Conservation (phyloP, 2,888 invertebrate genomes). For the Thymelicus sylvestris region DNA sequence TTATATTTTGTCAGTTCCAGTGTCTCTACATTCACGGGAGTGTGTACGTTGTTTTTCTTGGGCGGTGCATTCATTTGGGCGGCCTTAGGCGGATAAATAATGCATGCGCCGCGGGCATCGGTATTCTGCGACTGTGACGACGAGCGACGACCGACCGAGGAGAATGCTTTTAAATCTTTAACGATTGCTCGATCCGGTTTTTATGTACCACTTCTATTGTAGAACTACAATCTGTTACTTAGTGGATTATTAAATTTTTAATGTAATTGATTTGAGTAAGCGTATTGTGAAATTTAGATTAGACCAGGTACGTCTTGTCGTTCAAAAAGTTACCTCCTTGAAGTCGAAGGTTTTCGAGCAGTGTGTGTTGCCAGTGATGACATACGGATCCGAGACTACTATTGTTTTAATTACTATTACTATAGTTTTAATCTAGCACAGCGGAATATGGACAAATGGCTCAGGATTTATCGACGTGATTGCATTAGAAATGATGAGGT, state of each 20-base stretch:
- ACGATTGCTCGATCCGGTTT: slow-evolving; percentile 29
- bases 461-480: too few relatives aligned
- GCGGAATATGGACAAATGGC: too few relatives aligned
- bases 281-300: too few relatives aligned
- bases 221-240: neutral
- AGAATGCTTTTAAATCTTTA: slow-evolving; percentile 33
- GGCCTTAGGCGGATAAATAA: slow-evolving; percentile 80
- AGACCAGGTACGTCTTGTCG: too few relatives aligned
- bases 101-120: slow-evolving; percentile 76
- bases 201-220: neutral
- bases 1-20: slow-evolving; percentile 16
- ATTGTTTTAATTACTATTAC: too few relatives aligned
- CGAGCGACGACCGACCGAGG: slow-evolving; percentile 36
- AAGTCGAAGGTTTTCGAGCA: too few relatives aligned
- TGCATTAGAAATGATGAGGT: too few relatives aligned
- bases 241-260: neutral
- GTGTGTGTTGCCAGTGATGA: too few relatives aligned
- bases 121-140: slow-evolving; percentile 68
- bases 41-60: slow-evolving; percentile 67
- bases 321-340: too few relatives aligned
- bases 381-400: too few relatives aligned
- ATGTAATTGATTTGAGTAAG: too few relatives aligned
- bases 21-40: neutral
- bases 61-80: slow-evolving; percentile 78
- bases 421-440: too few relatives aligned